These are phyloP conservation scores for Coranthus polyacanthus DNA, from an alignment of 2,797 vertebrate species.

Conservation along the genomic window DNA sequence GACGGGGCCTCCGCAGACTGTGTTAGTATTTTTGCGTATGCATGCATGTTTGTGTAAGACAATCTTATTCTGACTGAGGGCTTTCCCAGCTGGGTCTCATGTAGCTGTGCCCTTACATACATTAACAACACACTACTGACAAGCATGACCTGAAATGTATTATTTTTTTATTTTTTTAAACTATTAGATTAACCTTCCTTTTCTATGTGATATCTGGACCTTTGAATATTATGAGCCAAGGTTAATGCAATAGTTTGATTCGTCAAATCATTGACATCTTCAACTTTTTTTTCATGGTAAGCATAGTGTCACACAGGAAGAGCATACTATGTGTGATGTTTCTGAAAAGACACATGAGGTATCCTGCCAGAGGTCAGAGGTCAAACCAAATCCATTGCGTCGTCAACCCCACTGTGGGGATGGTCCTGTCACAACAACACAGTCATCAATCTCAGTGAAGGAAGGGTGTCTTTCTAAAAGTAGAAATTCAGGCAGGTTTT, in stretches of 20 bases:
- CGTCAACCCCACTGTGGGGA: not conserved
- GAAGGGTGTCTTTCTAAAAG: slow-evolving; percentile 29
- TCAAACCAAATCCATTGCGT: slow-evolving; percentile 26
- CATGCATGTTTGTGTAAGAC: slow-evolving; percentile 45
- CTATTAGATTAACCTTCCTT: not conserved
- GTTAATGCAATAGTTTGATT: not conserved
- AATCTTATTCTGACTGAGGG: slow-evolving; percentile 48
- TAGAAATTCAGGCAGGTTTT: slow-evolving; percentile 1
- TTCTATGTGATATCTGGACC: not conserved
- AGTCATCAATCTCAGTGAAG: slow-evolving; percentile 38
- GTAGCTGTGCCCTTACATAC: slow-evolving; percentile 44
- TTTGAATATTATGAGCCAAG: slow-evolving; percentile 8
- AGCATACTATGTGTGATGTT: slow-evolving; percentile 13
- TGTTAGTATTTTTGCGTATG: slow-evolving; percentile 25
- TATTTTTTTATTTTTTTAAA: too few species aligned
- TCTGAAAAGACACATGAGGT: slow-evolving; percentile 28
- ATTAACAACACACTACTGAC: slow-evolving; percentile 22
- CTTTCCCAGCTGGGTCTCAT: slow-evolving; percentile 59
- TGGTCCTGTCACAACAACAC: slow-evolving; percentile 28
- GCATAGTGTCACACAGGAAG: slow-evolving; percentile 8
- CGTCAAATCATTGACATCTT: not conserved
- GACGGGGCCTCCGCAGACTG: slow-evolving; percentile 4
- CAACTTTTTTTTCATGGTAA: slow-evolving; percentile 10
- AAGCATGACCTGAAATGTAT: slow-evolving; percentile 6
- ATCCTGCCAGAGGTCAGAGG: slow-evolving; percentile 13